Evolutionary conservation across 30 jellyfish, hydroid and myxozoan species (phyloP).

Genomic region (Rhopilema esculentum): DNA sequence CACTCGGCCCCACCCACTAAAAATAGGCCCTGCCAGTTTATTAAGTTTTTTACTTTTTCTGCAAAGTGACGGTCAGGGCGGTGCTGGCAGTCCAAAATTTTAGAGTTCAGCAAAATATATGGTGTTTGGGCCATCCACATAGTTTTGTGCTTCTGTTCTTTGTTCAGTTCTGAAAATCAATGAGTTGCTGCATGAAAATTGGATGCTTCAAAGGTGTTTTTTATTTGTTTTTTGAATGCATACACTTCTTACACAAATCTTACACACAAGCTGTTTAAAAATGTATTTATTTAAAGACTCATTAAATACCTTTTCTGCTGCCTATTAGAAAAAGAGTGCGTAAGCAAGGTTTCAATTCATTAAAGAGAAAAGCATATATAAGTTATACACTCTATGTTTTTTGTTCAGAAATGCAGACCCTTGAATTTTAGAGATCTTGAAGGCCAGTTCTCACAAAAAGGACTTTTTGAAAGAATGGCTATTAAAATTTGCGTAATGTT

Average conservation of each 20-base stretch:
- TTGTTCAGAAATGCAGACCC: background rate
- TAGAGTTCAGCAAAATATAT: background rate
- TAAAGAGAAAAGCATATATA: background rate
- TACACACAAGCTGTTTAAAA: background rate
- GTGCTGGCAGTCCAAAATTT: constrained; percentile 47
- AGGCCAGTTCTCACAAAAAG: background rate
- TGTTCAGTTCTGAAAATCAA: background rate
- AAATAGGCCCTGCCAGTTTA: background rate
- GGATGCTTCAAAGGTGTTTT: background rate
- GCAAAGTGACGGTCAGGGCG: constrained; percentile 19
- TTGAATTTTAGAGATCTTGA: background rate
- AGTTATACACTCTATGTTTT: background rate
- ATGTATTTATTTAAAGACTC: background rate
- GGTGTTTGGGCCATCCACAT: constrained; percentile 22
- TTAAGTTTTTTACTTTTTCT: background rate
- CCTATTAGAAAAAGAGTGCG: background rate
- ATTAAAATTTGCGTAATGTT: no score
- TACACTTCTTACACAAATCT: background rate
- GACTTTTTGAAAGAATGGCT: no score
- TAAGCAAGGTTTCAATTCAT: background rate
- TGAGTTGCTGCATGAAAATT: background rate
- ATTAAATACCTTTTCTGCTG: background rate
- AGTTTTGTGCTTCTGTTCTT: constrained; percentile 5
- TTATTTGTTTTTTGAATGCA: background rate
- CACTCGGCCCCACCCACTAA: no score